A percentile compares a stretch with the other conserved stretches of the same genome.
Evolutionary conservation across 1,140 invertebrate genomes (phyloP).

Genomic region (Ips typographus): DNA sequence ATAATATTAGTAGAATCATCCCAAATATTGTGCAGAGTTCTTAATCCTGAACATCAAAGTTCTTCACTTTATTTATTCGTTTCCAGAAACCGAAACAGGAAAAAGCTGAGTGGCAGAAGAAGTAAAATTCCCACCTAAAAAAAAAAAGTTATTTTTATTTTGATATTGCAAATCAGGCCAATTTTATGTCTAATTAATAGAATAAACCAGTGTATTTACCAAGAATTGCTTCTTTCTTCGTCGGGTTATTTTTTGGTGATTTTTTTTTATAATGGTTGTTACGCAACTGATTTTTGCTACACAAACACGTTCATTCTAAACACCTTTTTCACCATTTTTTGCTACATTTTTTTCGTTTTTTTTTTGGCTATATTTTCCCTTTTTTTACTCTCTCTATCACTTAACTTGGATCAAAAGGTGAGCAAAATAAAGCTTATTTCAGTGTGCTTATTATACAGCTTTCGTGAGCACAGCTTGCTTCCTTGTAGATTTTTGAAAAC

Average conservation of each 20-base stretch:
- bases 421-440: slow-evolving; percentile 9
- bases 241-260: too few relatives aligned
- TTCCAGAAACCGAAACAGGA: slow-evolving; percentile 57
- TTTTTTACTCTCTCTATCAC: slow-evolving; percentile 16
- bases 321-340: slow-evolving; percentile 9
- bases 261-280: too few relatives aligned
- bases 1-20: background rate
- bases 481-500: too few relatives aligned
- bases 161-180: background rate
- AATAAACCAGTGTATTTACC: too few relatives aligned
- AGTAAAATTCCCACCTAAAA: slow-evolving; percentile 53
- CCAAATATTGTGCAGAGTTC: background rate
- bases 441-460: too few relatives aligned
- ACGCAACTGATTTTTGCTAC: background rate
- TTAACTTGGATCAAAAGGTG: slow-evolving; percentile 12
- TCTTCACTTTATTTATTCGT: slow-evolving; percentile 18
- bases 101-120: slow-evolving; percentile 82
- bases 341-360: slow-evolving; percentile 12
- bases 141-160: slow-evolving; percentile 7
- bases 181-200: slow-evolving; percentile 4
- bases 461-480: too few relatives aligned
- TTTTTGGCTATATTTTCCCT: slow-evolving; percentile 1
- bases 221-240: too few relatives aligned
- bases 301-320: background rate
- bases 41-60: background rate